A percentile compares a stretch with the other conserved stretches of the same genome.
These are phyloP conservation scores for Tinamus guttatus DNA, from an alignment of 2,113 vertebrate species.

Conservation along the genomic window DNA sequence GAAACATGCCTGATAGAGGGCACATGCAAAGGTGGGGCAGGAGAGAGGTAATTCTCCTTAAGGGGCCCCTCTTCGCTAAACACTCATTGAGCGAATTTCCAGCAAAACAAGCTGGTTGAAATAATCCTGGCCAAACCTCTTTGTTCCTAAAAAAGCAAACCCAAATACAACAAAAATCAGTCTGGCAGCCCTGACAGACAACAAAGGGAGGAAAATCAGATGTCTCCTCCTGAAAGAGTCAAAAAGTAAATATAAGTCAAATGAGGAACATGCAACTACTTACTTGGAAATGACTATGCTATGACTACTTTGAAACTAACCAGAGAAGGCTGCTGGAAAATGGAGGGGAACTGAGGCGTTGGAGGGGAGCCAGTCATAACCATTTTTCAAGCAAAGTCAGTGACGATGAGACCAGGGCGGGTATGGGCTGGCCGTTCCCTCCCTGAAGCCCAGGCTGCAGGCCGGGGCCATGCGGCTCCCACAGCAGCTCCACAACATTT, in stretches of 20 bases:
- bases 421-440: accelerated
- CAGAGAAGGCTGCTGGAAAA: neutral
- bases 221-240: accelerated
- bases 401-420: accelerated
- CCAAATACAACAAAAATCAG: neutral
- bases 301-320: too few relatives aligned
- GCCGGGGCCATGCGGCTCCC: accelerated
- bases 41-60: neutral
- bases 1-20: neutral
- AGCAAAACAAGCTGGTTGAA: neutral
- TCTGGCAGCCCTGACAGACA: neutral
- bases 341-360: accelerated
- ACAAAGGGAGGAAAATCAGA: accelerated
- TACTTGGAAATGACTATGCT: neutral
- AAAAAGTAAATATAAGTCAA: accelerated
- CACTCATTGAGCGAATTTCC: neutral
- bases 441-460: accelerated
- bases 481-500: accelerated
- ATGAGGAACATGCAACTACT: neutral
- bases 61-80: neutral
- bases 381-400: accelerated
- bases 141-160: neutral
- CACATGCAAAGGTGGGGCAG: neutral
- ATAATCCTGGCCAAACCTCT: neutral
- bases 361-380: accelerated